Evolutionary conservation across 1,140 invertebrate genomes (phyloP), one percentile per base, ranked within the genome.

Genomic region (Eriocheir sinensis): DNA sequence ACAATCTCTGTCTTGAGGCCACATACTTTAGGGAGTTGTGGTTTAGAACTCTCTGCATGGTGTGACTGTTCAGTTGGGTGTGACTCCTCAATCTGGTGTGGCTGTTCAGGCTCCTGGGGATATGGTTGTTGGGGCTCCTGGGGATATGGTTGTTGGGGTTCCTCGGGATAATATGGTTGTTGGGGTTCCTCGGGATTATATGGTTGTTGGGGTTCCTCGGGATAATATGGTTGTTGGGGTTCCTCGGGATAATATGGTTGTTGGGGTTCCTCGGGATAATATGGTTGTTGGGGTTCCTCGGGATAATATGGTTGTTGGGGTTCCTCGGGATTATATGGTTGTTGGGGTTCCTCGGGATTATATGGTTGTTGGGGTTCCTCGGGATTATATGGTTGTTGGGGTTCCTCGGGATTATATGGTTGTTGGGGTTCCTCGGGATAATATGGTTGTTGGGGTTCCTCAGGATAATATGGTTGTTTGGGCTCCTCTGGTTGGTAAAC

Each of bases 31-130:
- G n/a, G n/a, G n/a, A n/a, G n/a, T n/a, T n/a, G n/a, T n/a, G n/a
- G n/a, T n/a, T n/a, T 41, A 81, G 15, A 15, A 80, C 38, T 15
- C 44, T 32, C 3, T 30, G 92, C 4, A 0, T 60, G 17, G n/a
- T 88, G 30, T 36, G 93, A 81, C n/a, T n/a, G 34, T 30, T 60
- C 41, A 38, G 86, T 48, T 80, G 83, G 80, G 44, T 92, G 40
- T 44, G 91, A 79, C 12, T 79, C 53, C 0, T 81, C 17, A 21
- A 60, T 53, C 0, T n/a, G 21, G 17, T n/a, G 38, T 17, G 41
- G 80, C 34, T 92, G 91, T 48, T 48, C 32, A 27, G 91, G 91
- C 12, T 12, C 9, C 21, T 72, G 53, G 53, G 53, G 44, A 48
- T 48, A 48, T 48, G 44, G 53, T 21, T 60, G 53, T 6, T 60